Evolutionary conservation across 2,888 invertebrate genomes (phyloP).

Genomic region (Metallyticus violacea): DNA sequence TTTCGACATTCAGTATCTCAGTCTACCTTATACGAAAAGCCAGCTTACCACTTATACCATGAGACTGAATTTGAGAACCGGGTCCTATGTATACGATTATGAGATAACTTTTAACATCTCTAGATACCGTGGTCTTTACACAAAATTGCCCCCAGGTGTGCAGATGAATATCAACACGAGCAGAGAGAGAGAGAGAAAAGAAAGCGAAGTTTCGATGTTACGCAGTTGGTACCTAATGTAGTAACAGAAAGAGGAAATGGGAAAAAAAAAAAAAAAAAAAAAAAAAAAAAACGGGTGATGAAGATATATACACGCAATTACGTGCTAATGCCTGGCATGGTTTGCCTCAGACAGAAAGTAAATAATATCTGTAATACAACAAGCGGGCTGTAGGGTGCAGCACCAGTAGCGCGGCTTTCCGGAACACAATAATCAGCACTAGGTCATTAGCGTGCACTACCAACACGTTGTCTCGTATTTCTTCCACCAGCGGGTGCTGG

Average conservation of each 20-base stretch:
- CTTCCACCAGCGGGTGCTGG: not conserved
- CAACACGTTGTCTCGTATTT: not conserved
- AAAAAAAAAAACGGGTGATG: not conserved
- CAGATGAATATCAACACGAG: no score
- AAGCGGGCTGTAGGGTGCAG: not conserved
- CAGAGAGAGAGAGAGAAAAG: not conserved
- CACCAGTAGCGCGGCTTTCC: not conserved
- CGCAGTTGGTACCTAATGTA: not conserved
- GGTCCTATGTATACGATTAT: no score
- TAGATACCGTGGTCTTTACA: no score
- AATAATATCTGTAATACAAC: not conserved
- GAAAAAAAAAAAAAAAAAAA: no score
- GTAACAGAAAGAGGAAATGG: not conserved
- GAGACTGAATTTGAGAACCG: no score
- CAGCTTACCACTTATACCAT: no score
- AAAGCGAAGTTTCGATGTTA: not conserved
- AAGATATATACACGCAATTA: not conserved
- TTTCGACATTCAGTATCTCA: no score
- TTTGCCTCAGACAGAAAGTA: not conserved
- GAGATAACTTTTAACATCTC: no score
- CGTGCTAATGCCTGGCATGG: not conserved
- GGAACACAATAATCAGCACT: not conserved
- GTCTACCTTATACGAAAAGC: no score
- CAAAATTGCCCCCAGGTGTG: not conserved
- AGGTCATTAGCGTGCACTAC: no score